Base-by-base conservation (phyloP, 1,140 invertebrate genomes). In the Trialeurodes vaporariorum region DNA sequence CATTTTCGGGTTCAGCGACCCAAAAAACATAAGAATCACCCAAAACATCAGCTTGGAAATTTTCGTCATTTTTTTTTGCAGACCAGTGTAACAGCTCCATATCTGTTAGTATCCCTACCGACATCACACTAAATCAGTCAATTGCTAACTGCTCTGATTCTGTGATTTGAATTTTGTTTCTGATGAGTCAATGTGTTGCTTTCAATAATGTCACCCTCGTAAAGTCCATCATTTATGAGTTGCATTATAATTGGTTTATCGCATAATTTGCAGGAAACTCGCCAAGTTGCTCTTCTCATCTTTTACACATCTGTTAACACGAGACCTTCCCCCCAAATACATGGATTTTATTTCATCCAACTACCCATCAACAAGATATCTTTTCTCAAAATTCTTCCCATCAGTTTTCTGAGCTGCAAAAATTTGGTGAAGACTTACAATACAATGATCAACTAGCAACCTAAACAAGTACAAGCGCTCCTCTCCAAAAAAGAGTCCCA, bases 261-360 rank as follows among this genome's bases (percentile, higher is more conserved):
- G 17, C 34, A 49, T 49, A 49, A 49, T 49, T 49, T 49, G 34
- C 34, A 49, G 34, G 34, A 49, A 49, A 49, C 17, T 5, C 17
- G 34, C 34, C 34, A 49, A 49, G 34, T 9, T 49, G 5, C 34
- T 49, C 34, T 17, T 49, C 34, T 9, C 34, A 17, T 9, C 34
- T 49, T 49, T 49, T 49, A 49, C 34, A 49, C 34, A 49, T 49
- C 34, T 49, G 34, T 49, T 49, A 49, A 49, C 34, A 49, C 34
- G 34, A 49, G 34, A 49, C 17, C 34, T 49, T 49, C 34, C 34
- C 34, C 34, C 34, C 34, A 49, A 49, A 49, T 9, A 49, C 34
- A 49, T 49, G 34, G 34, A 49, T 49, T 49, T 49, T 49, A 49
- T 49, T 49, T 49, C 34, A 49, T 49, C 34, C 34, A 49, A 49